Evolutionary conservation across 2,888 invertebrate species (phyloP).

Genomic region (Cloeon dipterum): DNA sequence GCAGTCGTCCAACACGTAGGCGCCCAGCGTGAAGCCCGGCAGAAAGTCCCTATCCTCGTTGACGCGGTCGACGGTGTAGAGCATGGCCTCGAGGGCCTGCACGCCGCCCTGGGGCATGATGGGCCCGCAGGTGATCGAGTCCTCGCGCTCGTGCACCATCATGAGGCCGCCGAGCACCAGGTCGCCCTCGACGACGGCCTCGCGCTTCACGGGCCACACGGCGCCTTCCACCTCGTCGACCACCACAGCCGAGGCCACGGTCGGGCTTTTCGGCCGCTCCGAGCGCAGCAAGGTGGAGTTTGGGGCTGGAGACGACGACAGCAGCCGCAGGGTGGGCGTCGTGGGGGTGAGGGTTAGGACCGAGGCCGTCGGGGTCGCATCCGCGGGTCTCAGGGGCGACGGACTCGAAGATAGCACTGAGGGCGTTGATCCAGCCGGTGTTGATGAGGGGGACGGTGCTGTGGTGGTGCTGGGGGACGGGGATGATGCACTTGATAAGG

Average conservation of each 20-base stretch:
- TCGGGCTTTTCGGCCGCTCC: not conserved
- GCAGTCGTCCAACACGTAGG: constrained; percentile 80
- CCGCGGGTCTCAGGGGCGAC: too few species aligned
- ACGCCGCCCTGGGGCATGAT: constrained; percentile 86
- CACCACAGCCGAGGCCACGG: constrained; percentile 9
- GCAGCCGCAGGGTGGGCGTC: not conserved
- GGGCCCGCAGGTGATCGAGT: constrained; percentile 68
- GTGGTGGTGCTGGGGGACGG: too few species aligned
- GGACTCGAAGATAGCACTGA: too few species aligned
- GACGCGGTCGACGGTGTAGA: constrained; percentile 66
- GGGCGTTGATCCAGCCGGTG: too few species aligned
- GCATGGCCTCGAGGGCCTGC: constrained; percentile 77
- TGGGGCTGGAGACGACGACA: too few species aligned
- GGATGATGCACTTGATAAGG: too few species aligned
- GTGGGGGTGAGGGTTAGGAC: not conserved
- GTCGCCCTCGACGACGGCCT: constrained; percentile 72
- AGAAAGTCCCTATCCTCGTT: constrained; percentile 39
- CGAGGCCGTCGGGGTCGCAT: not conserved
- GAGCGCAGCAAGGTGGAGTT: not conserved
- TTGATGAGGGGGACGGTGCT: too few species aligned
- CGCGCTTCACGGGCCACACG: constrained; percentile 61
- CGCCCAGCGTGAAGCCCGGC: constrained; percentile 60
- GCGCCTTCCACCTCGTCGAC: constrained; percentile 13
- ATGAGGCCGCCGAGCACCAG: constrained; percentile 74
- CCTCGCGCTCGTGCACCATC: constrained; percentile 87